Base-by-base conservation (phyloP, 2,113 vertebrate genomes). In the Micromys minutus region DNA sequence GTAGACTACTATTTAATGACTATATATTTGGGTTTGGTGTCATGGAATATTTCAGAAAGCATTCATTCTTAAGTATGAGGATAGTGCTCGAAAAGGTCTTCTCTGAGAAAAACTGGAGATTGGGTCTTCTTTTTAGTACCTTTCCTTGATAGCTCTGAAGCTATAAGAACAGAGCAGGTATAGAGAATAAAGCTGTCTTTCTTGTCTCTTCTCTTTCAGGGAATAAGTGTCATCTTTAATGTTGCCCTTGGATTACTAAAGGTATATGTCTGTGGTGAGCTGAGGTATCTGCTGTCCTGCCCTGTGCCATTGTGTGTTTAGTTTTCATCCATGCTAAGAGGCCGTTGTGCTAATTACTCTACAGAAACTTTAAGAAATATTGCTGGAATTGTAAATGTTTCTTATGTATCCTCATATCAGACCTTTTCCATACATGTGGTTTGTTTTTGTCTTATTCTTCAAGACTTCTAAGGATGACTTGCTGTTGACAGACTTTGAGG, bases 191-290 rank as follows among this genome's bases (percentile, higher is more conserved):
- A 29, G 88, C 95, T 67, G 9, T 94, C 90, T 95, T 83, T 94
- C 90, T 95, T 83, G 80, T 90, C 95, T 95, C 81, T 95, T 97
- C 95, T 98, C 79, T 97, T 97, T 87, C 96, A 99, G 99, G 99
- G 99, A 95, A 99, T 99, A 98, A 99, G 99, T 97, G 99, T 99
- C 96, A 99, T 99, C 98, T 99, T 99, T 97, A 99, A 99, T 0
- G 99, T 99, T 79, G 99, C 99, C 74, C 98, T 99, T 98, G 99
- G 99, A 84, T 98, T 99, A 95, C 98, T 99, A 95, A 99, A 99
- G 99, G 99, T 99, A 98, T 98, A 97, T 96, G 80, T 94, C 45
- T 63, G 19, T 0, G 0, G 36, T 93, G 83, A 87, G 7, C 65
- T 57, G 15, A 50, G 7, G 59, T 93, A 9, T 50, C 65, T 90